Percentiles rank a stretch among this genome's conserved stretches.
These are phyloP conservation scores for Camelus bactrianus DNA, from an alignment of 2,113 vertebrate species.

Conservation along the genomic window DNA sequence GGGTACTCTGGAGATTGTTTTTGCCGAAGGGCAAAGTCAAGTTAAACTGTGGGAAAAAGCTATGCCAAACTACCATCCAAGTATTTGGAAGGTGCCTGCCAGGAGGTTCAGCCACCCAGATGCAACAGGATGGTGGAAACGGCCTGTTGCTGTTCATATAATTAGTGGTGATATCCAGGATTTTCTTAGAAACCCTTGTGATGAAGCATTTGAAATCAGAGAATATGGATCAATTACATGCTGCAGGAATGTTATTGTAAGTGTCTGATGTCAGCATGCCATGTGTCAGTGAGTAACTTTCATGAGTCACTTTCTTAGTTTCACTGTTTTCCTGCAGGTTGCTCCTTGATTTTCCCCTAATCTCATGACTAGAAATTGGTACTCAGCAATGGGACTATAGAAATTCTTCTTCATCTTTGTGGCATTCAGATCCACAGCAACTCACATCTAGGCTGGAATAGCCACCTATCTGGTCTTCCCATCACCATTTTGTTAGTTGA, in stretches of 20 bases:
- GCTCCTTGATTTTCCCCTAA: not conserved
- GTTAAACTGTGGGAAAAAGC: not conserved
- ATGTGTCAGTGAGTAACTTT: not conserved
- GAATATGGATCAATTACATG: not conserved
- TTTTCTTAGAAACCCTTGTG: slow-evolving; percentile 57
- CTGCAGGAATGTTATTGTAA: not conserved
- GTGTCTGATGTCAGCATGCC: not conserved
- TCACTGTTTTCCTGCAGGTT: not conserved
- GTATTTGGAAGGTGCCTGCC: not conserved
- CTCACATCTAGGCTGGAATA: not conserved
- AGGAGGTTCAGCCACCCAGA: not conserved
- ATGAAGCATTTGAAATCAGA: slow-evolving; percentile 16
- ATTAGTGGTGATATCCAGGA: slow-evolving; percentile 13
- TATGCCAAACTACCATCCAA: not conserved
- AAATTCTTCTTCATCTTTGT: not conserved
- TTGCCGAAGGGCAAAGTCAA: slow-evolving; percentile 45
- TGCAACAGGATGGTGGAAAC: not conserved
- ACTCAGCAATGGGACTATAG: not conserved
- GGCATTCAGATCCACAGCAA: not conserved
- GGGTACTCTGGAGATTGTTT: not conserved
- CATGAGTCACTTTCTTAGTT: not conserved
- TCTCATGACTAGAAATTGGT: not conserved
- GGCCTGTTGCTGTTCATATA: not conserved
- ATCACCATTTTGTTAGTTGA: not conserved
- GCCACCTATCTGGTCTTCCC: not conserved